These are phyloP conservation scores for Parauchenoglanis punctatus DNA, from an alignment of 2,797 vertebrate genomes.

Conservation along the genomic window DNA sequence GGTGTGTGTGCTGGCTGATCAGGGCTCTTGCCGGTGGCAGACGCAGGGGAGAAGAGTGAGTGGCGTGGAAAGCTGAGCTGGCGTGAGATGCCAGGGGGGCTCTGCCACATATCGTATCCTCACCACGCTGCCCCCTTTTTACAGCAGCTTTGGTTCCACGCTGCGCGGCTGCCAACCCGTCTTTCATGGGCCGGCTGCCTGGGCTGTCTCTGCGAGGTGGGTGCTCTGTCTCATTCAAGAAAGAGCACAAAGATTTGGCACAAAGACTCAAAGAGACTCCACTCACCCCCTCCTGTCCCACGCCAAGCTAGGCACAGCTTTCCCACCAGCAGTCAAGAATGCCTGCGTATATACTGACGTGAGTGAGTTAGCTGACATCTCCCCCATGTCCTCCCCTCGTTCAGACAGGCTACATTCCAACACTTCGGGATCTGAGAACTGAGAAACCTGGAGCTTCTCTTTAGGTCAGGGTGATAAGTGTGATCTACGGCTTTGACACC, in stretches of 20 bases:
- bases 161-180: constrained; percentile 59
- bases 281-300: constrained; percentile 52
- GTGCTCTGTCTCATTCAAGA: constrained; percentile 68
- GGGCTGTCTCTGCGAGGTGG: constrained; percentile 59
- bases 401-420: constrained; percentile 55
- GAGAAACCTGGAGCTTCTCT: constrained; percentile 30
- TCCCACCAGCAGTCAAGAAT: constrained; percentile 61
- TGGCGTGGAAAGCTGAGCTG: constrained; percentile 80
- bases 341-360: constrained; percentile 52
- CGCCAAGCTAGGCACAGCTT: constrained; percentile 59
- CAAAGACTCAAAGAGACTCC: constrained; percentile 59
- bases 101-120: constrained; percentile 72
- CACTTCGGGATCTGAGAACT: constrained; percentile 36
- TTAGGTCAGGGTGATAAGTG: constrained; percentile 47
- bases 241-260: constrained; percentile 58
- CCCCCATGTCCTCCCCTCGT: constrained; percentile 45
- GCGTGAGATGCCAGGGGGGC: constrained; percentile 79
- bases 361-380: constrained; percentile 46
- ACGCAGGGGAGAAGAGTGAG: constrained; percentile 71
- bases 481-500: constrained; percentile 36
- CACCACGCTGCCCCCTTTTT: constrained; percentile 54
- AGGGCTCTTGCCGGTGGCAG: constrained; percentile 58
- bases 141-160: constrained; percentile 57
- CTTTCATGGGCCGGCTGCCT: constrained; percentile 62
- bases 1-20: constrained; percentile 68